A percentile compares a stretch with the other conserved stretches of the same genome.
These are phyloP conservation scores for Lethrus apterus DNA, from an alignment of 1,140 invertebrate species.

Conservation along the genomic window DNA sequence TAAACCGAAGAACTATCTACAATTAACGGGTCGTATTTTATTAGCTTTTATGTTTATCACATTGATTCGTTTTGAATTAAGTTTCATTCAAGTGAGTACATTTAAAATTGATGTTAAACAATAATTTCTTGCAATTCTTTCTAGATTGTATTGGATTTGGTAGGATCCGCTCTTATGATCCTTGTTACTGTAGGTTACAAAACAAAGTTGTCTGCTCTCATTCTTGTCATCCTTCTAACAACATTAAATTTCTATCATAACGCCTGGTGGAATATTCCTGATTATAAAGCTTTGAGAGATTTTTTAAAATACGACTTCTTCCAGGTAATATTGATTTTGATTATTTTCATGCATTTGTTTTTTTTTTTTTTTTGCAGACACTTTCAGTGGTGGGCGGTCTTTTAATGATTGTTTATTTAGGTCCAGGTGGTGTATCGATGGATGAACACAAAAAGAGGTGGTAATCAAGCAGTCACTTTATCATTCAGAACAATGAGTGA, in stretches of 20 bases:
- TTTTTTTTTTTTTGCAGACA: constrained; percentile 62
- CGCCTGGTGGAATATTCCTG: constrained; percentile 94
- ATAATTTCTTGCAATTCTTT: constrained; percentile 24
- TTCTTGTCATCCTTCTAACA: constrained; percentile 85
- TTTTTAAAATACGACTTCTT: constrained; percentile 99
- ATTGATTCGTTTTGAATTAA: constrained; percentile 86
- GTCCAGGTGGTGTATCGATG: constrained; percentile 98
- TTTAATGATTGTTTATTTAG: constrained; percentile 96
- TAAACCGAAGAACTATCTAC: constrained; percentile 95
- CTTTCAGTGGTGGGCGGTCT: constrained; percentile 97
- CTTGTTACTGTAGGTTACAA: constrained; percentile 96
- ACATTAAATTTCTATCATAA: constrained; percentile 95
- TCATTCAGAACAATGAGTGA: too few relatives aligned
- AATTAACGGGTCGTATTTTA: constrained; percentile 89
- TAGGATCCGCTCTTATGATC: constrained; percentile 92
- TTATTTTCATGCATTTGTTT: constrained; percentile 1
- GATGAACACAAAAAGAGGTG: constrained; percentile 99
- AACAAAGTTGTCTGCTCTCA: constrained; percentile 94
- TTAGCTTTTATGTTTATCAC: constrained; percentile 99
- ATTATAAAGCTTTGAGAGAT: constrained; percentile 91
- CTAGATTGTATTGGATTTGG: constrained; percentile 79
- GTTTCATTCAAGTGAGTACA: constrained; percentile 69
- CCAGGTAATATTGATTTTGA: constrained; percentile 68
- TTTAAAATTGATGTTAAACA: not conserved
- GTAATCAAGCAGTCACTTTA: constrained; percentile 49